phyloP scores from a whole-genome alignment of 2,888 invertebrate genomes.

The Epinotia brunnichana region DNA sequence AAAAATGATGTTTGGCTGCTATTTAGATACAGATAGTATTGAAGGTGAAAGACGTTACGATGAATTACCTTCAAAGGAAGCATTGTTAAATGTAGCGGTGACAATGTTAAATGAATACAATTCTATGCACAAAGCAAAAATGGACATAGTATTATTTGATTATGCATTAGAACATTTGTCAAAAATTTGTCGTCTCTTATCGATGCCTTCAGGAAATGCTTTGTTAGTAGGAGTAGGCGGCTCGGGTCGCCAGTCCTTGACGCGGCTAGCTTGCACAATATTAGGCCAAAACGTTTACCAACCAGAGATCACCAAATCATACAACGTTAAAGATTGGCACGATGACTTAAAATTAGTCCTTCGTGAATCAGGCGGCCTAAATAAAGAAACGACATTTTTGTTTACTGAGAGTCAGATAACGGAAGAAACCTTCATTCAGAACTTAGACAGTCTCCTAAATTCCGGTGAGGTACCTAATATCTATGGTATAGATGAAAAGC shows the following conservation, averaged over 20 bases:
- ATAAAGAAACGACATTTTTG: conserved; percentile 89
- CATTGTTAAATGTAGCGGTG: conserved; percentile 86
- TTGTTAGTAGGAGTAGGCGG: conserved; percentile 94
- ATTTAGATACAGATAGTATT: conserved; percentile 90
- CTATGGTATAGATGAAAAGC: conserved; percentile 91
- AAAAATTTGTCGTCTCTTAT: conserved; percentile 90
- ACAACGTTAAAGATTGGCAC: conserved; percentile 90
- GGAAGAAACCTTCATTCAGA: conserved; percentile 91
- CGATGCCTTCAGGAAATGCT: conserved; percentile 90
- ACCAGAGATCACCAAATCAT: conserved; percentile 92
- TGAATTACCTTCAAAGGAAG: conserved; percentile 89
- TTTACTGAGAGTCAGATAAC: conserved; percentile 93
- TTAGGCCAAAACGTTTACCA: conserved; percentile 85
- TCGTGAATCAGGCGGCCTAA: conserved; percentile 88
- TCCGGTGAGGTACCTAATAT: conserved; percentile 95
- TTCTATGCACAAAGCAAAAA: conserved; percentile 89
- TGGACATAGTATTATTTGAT: conserved; percentile 93
- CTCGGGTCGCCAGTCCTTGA: conserved; percentile 92
- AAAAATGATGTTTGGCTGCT: conserved; percentile 93
- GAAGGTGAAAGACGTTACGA: conserved; percentile 93
- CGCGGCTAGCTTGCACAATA: conserved; percentile 87
- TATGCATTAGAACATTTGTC: conserved; percentile 93
- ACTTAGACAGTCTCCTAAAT: conserved; percentile 92
- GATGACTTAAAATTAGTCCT: conserved; percentile 90
- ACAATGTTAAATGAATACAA: conserved; percentile 90